Evolutionary conservation across 2,888 invertebrate genomes (phyloP).

Genomic region (Drosophila sordidapex): DNA sequence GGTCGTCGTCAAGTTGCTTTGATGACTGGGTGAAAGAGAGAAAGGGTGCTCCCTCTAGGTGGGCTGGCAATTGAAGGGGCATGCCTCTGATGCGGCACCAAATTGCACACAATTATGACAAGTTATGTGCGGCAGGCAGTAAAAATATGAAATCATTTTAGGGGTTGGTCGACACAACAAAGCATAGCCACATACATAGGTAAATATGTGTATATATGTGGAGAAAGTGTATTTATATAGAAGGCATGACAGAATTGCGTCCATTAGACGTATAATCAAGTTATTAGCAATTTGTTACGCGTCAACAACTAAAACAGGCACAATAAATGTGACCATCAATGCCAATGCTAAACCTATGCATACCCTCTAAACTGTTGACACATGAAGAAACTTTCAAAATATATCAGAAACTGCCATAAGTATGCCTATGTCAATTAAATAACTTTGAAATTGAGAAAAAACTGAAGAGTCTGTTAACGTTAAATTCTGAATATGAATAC

Average conservation of each 20-base stretch:
- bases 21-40: slow-evolving; percentile 38
- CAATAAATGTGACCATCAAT: neutral
- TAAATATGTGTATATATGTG: neutral
- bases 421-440: rapidly evolving
- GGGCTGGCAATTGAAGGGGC: slow-evolving; percentile 48
- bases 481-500: neutral
- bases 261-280: slow-evolving; percentile 78
- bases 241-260: slow-evolving; percentile 51
- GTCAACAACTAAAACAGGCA: slow-evolving; percentile 52
- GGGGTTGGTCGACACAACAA: slow-evolving; percentile 55
- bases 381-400: neutral
- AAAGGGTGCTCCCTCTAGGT: slow-evolving; percentile 10
- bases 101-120: slow-evolving; percentile 67
- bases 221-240: slow-evolving; percentile 21
- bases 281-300: slow-evolving; percentile 73
- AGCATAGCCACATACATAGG: slow-evolving; percentile 9
- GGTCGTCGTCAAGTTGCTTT: slow-evolving; percentile 71
- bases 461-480: neutral
- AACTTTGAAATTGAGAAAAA: neutral
- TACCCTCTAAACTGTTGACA: slow-evolving; percentile 2
- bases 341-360: neutral
- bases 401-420: neutral
- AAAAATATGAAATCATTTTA: slow-evolving; percentile 48
- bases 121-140: slow-evolving; percentile 63
- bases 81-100: slow-evolving; percentile 70